These are phyloP conservation scores for Boloria selene DNA, from an alignment of 2,888 invertebrate species.

Conservation along the genomic window DNA sequence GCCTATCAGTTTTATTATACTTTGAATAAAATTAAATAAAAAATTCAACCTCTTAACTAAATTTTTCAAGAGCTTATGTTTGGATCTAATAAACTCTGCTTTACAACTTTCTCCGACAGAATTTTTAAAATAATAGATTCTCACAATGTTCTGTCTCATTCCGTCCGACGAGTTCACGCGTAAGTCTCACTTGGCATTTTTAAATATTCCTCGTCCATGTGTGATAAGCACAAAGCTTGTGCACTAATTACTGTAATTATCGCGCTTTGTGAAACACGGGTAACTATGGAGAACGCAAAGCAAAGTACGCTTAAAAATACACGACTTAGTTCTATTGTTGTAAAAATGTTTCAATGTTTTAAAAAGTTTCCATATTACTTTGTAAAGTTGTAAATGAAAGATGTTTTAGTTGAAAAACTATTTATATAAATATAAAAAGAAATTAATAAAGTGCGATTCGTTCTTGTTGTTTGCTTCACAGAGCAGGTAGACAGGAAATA, in stretches of 20 bases:
- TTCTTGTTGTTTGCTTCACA: too few species aligned
- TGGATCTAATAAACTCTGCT: too few species aligned
- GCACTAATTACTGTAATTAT: conserved; percentile 30
- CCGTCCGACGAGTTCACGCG: not conserved
- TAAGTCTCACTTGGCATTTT: conserved; percentile 19
- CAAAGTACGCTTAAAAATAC: conserved; percentile 19
- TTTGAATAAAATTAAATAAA: too few species aligned
- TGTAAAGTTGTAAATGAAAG: not conserved
- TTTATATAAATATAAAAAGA: not conserved
- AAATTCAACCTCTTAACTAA: too few species aligned
- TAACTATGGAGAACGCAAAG: conserved; percentile 3
- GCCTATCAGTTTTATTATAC: too few species aligned
- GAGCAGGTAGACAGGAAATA: too few species aligned
- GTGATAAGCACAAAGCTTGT: conserved; percentile 19
- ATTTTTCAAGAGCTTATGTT: too few species aligned
- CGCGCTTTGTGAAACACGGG: conserved; percentile 27
- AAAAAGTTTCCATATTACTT: not conserved
- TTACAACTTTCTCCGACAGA: too few species aligned
- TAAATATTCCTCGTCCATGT: conserved; percentile 18
- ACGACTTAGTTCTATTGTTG: conserved; percentile 5
- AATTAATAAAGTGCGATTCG: too few species aligned
- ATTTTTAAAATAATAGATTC: too few species aligned
- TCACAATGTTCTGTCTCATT: not conserved
- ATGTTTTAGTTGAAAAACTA: not conserved
- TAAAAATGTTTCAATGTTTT: conserved; percentile 1